Base-by-base conservation (phyloP, 2,797 vertebrate genomes). In the Melanotaenia trifasciata region DNA sequence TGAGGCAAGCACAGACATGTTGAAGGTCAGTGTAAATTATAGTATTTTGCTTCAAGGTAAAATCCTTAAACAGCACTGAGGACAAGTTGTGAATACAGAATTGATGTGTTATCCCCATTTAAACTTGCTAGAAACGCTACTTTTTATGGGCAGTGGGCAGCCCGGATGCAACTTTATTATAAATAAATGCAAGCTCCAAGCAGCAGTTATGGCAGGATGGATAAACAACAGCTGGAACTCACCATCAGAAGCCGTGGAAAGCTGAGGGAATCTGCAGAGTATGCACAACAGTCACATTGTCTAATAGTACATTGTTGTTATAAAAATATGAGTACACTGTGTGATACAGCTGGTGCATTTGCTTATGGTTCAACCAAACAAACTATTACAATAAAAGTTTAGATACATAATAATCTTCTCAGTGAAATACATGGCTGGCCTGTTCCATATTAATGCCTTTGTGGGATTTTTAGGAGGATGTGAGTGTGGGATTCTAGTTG, bases 181-280 rank as follows among this genome's bases (percentile, higher is more conserved):
- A n/a, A 62, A n/a, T 61, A 59, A n/a, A 38, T 4, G 43, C 28
- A 11, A 30, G 9, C 38, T 62, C 5, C 9, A 20, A 35, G 30
- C 20, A 53, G 43, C 67, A 0, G 14, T 11, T 62, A 36, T 20
- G 50, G n/a, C 50, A 43, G 50, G 35, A 47, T 20, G 45, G 45
- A 47, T 40, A 51, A 69, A 69, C 45, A 69, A 60, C 28, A 35
- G 20, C 59, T 61, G 58, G 11, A 50, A 53, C 47, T 24, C 32
- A 9, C 22, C 26, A 60, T 45, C 24, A 45, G 14, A 54, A 38
- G 9, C 33, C 7, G 28, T 11, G 18, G 43, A 20, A 50, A 69
- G 43, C 22, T 53, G 16, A 40, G 38, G 13, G 12, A 40, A 40
- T 40, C 38, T 40, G 13, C 38, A 40, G 38, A 40, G 38, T 40